Evolutionary conservation across 2,113 vertebrate species (phyloP).

Genomic region (Camelus bactrianus): DNA sequence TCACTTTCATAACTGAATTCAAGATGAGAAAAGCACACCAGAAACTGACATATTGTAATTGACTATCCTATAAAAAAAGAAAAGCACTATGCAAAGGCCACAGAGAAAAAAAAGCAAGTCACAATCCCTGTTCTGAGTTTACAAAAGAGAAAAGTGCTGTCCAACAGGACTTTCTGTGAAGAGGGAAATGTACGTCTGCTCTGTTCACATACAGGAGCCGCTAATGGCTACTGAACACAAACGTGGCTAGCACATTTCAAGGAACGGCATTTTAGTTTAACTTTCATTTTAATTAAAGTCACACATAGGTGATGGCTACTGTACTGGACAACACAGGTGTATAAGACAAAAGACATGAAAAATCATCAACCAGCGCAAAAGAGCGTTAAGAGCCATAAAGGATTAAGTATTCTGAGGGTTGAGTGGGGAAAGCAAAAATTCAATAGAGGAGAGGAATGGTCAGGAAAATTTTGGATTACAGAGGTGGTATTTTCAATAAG

Average conservation of each 20-base stretch:
- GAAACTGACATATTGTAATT: too few species aligned
- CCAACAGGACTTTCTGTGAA: not conserved
- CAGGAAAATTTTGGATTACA: not conserved
- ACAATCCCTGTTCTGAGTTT: not conserved
- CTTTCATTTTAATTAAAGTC: not conserved
- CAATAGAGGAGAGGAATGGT: not conserved
- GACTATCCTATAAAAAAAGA: not conserved
- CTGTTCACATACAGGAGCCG: not conserved
- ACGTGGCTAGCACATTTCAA: not conserved
- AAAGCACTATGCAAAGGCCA: not conserved
- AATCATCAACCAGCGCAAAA: not conserved
- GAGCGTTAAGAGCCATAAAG: not conserved
- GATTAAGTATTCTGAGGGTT: not conserved
- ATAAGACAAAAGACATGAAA: not conserved
- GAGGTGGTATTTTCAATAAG: not conserved
- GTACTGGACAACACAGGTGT: not conserved
- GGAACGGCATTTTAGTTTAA: not conserved
- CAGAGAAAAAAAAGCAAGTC: not conserved
- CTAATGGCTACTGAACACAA: not conserved
- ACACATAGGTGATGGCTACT: not conserved
- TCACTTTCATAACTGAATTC: not conserved
- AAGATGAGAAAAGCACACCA: not conserved
- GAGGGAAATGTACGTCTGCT: not conserved
- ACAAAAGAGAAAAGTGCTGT: not conserved
- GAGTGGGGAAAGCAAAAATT: not conserved